These are phyloP conservation scores for Actinopyga echinites DNA, from an alignment of 53 echinoderm and acorn worm genomes.

Conservation along the genomic window DNA sequence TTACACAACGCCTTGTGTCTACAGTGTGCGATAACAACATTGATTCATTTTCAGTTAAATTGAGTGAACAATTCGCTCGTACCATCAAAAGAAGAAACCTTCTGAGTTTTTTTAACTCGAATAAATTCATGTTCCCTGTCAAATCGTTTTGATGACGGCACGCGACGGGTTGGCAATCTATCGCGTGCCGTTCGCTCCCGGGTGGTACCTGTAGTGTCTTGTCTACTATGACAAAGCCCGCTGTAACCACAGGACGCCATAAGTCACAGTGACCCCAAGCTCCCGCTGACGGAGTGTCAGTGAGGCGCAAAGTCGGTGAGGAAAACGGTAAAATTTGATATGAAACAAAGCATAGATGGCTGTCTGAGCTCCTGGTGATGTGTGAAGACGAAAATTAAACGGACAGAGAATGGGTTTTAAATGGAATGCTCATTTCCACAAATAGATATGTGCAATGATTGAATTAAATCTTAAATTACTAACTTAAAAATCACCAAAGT, in stretches of 20 bases:
- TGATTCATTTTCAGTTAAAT: no score
- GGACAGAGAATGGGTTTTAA: no score
- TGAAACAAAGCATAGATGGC: no score
- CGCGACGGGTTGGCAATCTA: slow-evolving; percentile 23
- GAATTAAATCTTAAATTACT: background rate
- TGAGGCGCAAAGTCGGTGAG: background rate
- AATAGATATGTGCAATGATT: slow-evolving; percentile 1
- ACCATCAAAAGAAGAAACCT: no score
- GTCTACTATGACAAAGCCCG: slow-evolving; percentile 1
- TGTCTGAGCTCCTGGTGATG: no score
- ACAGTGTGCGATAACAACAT: no score
- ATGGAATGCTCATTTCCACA: slow-evolving; percentile 4
- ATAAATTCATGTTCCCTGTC: slow-evolving; percentile 16
- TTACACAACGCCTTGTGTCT: no score
- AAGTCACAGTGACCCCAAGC: slow-evolving; percentile 14
- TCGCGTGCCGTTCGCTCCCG: slow-evolving; percentile 30
- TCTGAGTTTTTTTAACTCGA: no score
- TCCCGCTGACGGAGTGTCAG: slow-evolving; percentile 16
- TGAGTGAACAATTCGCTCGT: no score
- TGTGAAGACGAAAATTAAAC: no score
- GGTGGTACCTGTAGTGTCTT: background rate
- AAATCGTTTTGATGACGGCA: slow-evolving; percentile 1
- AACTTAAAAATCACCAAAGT: no score
- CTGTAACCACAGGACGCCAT: background rate
- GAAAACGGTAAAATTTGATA: no score